These are phyloP conservation scores for Drosophila pallidifrons DNA, from an alignment of 1,140 invertebrate species.

Conservation along the genomic window DNA sequence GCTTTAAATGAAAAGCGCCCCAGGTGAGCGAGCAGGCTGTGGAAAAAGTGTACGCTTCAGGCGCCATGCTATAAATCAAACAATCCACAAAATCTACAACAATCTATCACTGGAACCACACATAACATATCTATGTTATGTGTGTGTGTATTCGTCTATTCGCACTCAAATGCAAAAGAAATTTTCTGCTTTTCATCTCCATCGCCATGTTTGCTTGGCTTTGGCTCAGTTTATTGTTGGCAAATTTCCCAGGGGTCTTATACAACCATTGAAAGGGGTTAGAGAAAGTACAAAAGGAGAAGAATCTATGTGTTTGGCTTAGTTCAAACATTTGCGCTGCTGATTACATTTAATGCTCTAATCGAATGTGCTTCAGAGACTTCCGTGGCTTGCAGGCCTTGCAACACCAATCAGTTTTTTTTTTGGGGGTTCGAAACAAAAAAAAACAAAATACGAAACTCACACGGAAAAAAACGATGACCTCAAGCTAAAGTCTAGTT, in stretches of 20 bases:
- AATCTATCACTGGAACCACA: conserved; percentile 31
- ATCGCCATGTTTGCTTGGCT: conserved; percentile 34
- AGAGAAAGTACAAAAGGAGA: background rate
- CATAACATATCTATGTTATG: conserved; percentile 1
- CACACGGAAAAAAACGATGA: background rate
- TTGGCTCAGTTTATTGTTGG: conserved; percentile 70
- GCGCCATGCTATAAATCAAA: conserved; percentile 16
- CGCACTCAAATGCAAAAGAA: conserved; percentile 53
- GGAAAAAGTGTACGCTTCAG: background rate
- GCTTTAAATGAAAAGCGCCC: conserved; percentile 6
- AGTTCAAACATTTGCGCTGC: conserved; percentile 78
- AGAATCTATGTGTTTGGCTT: conserved; percentile 12
- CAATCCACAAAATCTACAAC: conserved; percentile 16
- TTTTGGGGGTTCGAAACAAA: background rate
- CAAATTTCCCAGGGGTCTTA: conserved; percentile 78
- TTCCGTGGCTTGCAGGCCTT: conserved; percentile 13
- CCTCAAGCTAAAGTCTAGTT: conserved; percentile 34
- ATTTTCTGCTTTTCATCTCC: conserved; percentile 36
- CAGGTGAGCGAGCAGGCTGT: conserved; percentile 7
- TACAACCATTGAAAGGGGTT: background rate
- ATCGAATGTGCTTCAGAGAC: conserved; percentile 56
- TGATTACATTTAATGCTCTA: conserved; percentile 81
- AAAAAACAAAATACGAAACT: conserved; percentile 27
- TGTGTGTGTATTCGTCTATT: conserved; percentile 1
- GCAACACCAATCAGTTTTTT: conserved; percentile 55